These are phyloP conservation scores for Galerucella pusilla DNA, from an alignment of 2,888 invertebrate genomes.

Conservation along the genomic window DNA sequence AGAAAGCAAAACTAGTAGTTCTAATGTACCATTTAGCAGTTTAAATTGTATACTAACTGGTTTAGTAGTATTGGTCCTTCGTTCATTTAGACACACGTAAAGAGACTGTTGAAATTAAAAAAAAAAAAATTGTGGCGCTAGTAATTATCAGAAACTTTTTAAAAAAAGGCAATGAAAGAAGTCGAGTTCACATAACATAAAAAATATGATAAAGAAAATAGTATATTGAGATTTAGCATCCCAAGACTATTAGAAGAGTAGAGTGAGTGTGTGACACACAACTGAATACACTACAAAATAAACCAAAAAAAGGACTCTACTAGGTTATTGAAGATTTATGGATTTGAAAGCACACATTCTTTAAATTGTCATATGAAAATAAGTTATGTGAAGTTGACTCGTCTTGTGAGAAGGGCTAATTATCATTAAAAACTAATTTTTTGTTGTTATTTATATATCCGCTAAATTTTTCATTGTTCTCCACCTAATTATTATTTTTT, in stretches of 20 bases:
- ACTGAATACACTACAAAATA: too few species aligned
- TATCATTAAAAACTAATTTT: constrained; percentile 10
- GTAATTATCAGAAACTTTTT: constrained; percentile 4
- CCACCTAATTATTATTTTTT: constrained; percentile 11
- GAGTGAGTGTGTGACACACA: too few species aligned
- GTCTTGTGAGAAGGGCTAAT: background rate
- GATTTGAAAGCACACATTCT: too few species aligned
- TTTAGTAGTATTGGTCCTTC: background rate
- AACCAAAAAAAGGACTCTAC: too few species aligned
- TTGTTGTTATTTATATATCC: constrained; percentile 8
- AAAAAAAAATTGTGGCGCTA: constrained; percentile 8
- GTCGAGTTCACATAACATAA: constrained; percentile 5
- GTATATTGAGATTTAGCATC: background rate
- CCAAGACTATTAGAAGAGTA: too few species aligned
- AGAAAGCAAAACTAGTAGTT: constrained; percentile 20
- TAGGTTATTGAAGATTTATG: too few species aligned
- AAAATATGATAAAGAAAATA: background rate
- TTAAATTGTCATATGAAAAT: background rate
- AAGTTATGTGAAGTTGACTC: background rate
- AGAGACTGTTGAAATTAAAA: background rate
- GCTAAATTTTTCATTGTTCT: constrained; percentile 18
- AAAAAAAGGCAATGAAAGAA: background rate
- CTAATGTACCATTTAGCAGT: background rate
- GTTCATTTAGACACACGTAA: constrained; percentile 15
- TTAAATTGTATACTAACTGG: constrained; percentile 3